Base-by-base conservation (phyloP, 2,113 vertebrate genomes). In the Gymnarchus niloticus region DNA sequence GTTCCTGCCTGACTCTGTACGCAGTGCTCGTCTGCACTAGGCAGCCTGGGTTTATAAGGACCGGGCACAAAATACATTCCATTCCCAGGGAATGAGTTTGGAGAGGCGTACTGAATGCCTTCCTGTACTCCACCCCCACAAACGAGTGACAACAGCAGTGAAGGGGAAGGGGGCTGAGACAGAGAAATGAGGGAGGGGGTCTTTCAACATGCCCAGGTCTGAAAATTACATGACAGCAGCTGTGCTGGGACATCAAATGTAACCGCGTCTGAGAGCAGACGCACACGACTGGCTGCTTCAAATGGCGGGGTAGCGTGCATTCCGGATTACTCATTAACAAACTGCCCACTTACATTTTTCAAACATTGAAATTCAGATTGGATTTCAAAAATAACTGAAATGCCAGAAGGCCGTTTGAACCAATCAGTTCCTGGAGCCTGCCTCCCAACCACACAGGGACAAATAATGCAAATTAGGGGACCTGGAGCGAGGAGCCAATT, bases 71-170 rank as follows among this genome's bases (percentile, higher is more conserved):
- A 37, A 33, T 28, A 25, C 0, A 1, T 41, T 57, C 54, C 54
- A 44, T 83, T 51, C 83, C 14, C 48, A 23, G 83, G 57, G 59
- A 69, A 84, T 48, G 48, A 41, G 57, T 12, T 25, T 6, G 44
- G 83, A 84, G 28, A 23, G 3, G n/a, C 7, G 41, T n/a, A 81
- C 3, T 81, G 48, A 81, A 81, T 54, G 80, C 48, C 52, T 57
- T 83, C 54, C 81, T 57, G 54, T 57, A 49, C 83, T 49, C 56
- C 25, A 61, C 57, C 44, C 59, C 59, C 59, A 84, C 57, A 28
- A 48, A 61, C 57, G 28, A 44, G 57, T 84, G 83, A 83, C 82
- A 83, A 56, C 82, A 83, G 82, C 56, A n/a, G 23, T 14, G 78
- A 28, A 4, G 48, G 48, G 81, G 52, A 37, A 28, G 21, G 19